phyloP scores from a whole-genome alignment of 2,797 vertebrate species.

The Sebastes vulpes region DNA sequence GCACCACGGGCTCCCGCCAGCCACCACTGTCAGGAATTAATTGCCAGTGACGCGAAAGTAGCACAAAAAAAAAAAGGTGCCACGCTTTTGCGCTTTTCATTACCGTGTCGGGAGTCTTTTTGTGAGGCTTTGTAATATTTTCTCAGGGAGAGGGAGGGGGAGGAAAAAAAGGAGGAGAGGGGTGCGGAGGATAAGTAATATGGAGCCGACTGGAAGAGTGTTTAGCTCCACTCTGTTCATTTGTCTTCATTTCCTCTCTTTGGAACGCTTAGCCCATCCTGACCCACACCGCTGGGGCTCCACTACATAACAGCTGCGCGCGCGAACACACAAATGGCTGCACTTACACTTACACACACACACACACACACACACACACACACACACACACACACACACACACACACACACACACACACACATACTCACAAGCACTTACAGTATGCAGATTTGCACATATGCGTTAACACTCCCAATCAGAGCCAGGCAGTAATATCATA shows the following conservation, averaged over 20 bases:
- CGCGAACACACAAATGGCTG: constrained; percentile 19
- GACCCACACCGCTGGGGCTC: constrained; percentile 52
- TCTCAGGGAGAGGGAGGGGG: constrained; percentile 29
- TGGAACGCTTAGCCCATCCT: constrained; percentile 66
- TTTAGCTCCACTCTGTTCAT: constrained; percentile 77
- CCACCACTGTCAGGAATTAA: constrained; percentile 67
- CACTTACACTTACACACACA: constrained; percentile 1
- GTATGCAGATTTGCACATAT: constrained; percentile 28
- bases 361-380: constrained; percentile 9
- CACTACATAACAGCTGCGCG: constrained; percentile 52
- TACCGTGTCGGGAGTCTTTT: constrained; percentile 59
- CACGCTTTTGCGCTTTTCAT: constrained; percentile 77
- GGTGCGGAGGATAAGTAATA: constrained; percentile 62
- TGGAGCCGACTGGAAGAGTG: constrained; percentile 65
- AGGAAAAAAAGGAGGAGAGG: neutral
- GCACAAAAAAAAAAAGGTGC: constrained; percentile 60
- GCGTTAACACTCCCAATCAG: constrained; percentile 26
- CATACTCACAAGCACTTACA: constrained; percentile 8
- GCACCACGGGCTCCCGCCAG: constrained; percentile 39
- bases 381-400: constrained; percentile 9
- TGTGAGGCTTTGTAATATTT: constrained; percentile 72
- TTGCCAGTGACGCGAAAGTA: constrained; percentile 67
- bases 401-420: constrained; percentile 1
- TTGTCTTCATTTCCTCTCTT: constrained; percentile 81
- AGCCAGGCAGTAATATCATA: constrained; percentile 19